These are phyloP conservation scores for Zaprionus bogoriensis DNA, from an alignment of 2,888 invertebrate genomes.

Conservation along the genomic window DNA sequence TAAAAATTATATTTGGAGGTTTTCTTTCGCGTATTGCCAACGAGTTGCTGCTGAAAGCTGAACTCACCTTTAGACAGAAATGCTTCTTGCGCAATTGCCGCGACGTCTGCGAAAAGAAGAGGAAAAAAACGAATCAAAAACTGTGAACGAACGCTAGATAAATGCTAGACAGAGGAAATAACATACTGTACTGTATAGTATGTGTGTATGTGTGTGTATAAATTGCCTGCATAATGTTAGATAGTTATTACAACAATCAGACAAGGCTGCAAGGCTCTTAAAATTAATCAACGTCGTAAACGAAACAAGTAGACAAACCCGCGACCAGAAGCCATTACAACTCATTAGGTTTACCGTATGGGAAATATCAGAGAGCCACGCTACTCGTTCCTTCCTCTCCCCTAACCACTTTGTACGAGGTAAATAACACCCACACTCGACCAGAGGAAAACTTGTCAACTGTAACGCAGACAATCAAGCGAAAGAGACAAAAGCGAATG, in stretches of 20 bases:
- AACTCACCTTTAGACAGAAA: conserved; percentile 70
- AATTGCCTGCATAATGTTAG: conserved; percentile 18
- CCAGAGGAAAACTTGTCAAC: conserved; percentile 63
- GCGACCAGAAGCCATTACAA: conserved; percentile 40
- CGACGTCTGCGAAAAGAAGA: conserved; percentile 60
- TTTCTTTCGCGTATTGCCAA: conserved; percentile 16
- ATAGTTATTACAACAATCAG: conserved; percentile 11
- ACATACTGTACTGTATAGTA: background rate
- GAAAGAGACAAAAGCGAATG: conserved; percentile 55
- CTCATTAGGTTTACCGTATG: conserved; percentile 40
- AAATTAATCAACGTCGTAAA: conserved; percentile 62
- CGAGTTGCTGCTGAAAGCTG: conserved; percentile 29
- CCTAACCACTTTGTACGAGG: conserved; percentile 1
- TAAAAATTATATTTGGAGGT: conserved; percentile 20
- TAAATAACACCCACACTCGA: conserved; percentile 6
- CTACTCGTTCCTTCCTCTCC: background rate
- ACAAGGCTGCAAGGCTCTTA: conserved; percentile 34
- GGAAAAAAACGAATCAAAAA: conserved; percentile 15
- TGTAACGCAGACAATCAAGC: conserved; percentile 71
- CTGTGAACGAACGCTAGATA: conserved; percentile 42
- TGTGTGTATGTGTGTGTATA: conserved; percentile 6
- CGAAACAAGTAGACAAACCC: conserved; percentile 6
- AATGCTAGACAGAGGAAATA: conserved; percentile 45
- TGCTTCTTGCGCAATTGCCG: conserved; percentile 55
- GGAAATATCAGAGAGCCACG: background rate